phyloP scores from a whole-genome alignment of 2,113 vertebrate species.

The Elgaria multicarinata region DNA sequence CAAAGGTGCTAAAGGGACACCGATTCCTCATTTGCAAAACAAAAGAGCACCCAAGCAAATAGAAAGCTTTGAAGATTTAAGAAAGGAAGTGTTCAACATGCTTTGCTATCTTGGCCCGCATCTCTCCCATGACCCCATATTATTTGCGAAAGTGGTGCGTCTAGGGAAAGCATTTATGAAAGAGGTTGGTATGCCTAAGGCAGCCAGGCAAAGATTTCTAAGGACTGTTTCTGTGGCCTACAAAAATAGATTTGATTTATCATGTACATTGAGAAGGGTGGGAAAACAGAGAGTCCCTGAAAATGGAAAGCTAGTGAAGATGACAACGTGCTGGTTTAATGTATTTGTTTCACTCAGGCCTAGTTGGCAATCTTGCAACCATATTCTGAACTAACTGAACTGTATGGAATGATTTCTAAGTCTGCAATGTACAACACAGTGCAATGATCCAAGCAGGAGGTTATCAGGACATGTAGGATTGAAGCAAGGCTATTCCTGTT shows the following conservation, averaged over 20 bases:
- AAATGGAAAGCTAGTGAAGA: neutral
- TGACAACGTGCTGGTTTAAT: neutral
- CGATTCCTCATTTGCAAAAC: slow-evolving; percentile 81
- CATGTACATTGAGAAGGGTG: neutral
- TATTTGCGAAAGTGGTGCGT: slow-evolving; percentile 95
- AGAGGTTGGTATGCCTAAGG: slow-evolving; percentile 86
- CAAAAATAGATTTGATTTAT: neutral
- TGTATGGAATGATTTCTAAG: neutral
- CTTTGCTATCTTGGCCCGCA: slow-evolving; percentile 96
- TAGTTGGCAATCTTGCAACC: neutral
- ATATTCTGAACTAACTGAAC: neutral
- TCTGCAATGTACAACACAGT: neutral
- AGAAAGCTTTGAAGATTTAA: slow-evolving; percentile 91
- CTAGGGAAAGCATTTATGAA: slow-evolving; percentile 98
- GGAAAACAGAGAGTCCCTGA: neutral
- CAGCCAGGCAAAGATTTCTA: neutral
- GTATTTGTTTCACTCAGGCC: neutral
- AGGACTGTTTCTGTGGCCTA: neutral
- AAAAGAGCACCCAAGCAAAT: slow-evolving; percentile 87
- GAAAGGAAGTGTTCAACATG: slow-evolving; percentile 94
- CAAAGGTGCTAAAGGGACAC: slow-evolving; percentile 92
- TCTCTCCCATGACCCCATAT: slow-evolving; percentile 94
- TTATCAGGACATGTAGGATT: neutral
- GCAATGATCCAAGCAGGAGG: neutral
- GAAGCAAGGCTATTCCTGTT: neutral